These are phyloP conservation scores for Rhamphomyia laevipes DNA, from an alignment of 2,888 invertebrate genomes.

Conservation along the genomic window DNA sequence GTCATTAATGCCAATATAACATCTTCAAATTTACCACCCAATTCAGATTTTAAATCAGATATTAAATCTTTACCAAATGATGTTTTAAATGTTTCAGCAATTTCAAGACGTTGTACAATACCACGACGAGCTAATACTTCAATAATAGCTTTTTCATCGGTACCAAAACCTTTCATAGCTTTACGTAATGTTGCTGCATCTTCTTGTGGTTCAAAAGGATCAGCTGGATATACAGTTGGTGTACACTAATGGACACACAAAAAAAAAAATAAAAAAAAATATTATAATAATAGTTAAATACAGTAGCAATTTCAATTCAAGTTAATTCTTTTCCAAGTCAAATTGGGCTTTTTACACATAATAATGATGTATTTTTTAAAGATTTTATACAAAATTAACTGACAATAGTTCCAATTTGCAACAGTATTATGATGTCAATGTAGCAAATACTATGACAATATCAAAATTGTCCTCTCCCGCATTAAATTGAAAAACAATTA, in stretches of 20 bases:
- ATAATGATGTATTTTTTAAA: too few relatives aligned
- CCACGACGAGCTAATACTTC: slow-evolving; percentile 79
- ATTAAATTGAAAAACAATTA: too few relatives aligned
- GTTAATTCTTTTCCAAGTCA: too few relatives aligned
- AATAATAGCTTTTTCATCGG: slow-evolving; percentile 84
- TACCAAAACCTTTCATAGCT: slow-evolving; percentile 89
- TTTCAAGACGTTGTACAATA: slow-evolving; percentile 81
- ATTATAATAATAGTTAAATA: not conserved
- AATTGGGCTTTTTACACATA: too few relatives aligned
- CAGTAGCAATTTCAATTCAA: too few relatives aligned
- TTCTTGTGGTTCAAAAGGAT: slow-evolving; percentile 72
- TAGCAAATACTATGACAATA: too few relatives aligned
- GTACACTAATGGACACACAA: too few relatives aligned
- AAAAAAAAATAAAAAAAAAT: slow-evolving; percentile 6
- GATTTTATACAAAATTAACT: too few relatives aligned
- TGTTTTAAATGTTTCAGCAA: slow-evolving; percentile 83
- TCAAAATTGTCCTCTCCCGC: too few relatives aligned
- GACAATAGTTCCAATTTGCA: too few relatives aligned
- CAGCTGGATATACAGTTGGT: slow-evolving; percentile 77
- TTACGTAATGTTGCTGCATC: slow-evolving; percentile 76
- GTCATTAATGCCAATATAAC: slow-evolving; percentile 85
- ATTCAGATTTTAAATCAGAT: slow-evolving; percentile 76
- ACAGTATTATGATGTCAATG: too few relatives aligned
- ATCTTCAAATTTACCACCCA: slow-evolving; percentile 81
- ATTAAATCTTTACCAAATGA: slow-evolving; percentile 80